These are phyloP conservation scores for Megamerina dolium DNA, from an alignment of 2,888 invertebrate genomes.

Conservation along the genomic window DNA sequence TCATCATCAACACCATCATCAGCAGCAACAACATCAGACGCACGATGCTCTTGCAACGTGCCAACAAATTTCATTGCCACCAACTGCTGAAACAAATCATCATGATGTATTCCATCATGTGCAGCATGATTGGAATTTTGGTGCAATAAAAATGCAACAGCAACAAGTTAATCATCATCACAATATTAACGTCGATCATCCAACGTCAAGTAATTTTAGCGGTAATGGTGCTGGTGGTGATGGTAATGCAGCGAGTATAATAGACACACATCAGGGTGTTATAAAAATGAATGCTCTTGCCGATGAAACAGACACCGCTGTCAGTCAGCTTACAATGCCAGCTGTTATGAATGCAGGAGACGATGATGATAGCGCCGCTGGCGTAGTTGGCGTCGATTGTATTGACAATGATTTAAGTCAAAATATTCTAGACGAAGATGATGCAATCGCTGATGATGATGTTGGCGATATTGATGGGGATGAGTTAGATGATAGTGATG, in stretches of 20 bases:
- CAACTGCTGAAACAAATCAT: slow-evolving; percentile 13
- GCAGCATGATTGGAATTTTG: slow-evolving; percentile 49
- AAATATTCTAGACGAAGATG: slow-evolving; percentile 4
- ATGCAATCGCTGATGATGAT: slow-evolving; percentile 14
- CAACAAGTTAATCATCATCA: slow-evolving; percentile 2
- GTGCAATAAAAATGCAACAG: slow-evolving; percentile 32
- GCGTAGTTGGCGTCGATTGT: slow-evolving; percentile 13
- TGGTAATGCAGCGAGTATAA: no score
- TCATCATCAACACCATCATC: no score
- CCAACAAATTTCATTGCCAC: background rate
- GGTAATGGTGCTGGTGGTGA: no score
- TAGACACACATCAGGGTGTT: slow-evolving; percentile 20
- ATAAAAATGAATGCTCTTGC: slow-evolving; percentile 6
- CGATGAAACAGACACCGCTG: slow-evolving; percentile 1
- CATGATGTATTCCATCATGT: slow-evolving; percentile 45
- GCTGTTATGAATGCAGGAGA: slow-evolving; percentile 16
- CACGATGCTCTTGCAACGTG: background rate
- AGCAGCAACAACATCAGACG: no score
- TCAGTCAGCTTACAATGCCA: slow-evolving; percentile 6
- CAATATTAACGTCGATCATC: slow-evolving; percentile 8
- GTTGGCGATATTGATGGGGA: slow-evolving; percentile 23
- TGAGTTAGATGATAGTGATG: slow-evolving; percentile 25
- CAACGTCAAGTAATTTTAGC: slow-evolving; percentile 18
- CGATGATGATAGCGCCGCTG: slow-evolving; percentile 14
- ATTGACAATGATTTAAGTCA: no score